Percentiles rank a stretch among this genome's conserved stretches.
These are phyloP conservation scores for Morpho helenor DNA, from an alignment of 2,888 invertebrate genomes.

Conservation along the genomic window DNA sequence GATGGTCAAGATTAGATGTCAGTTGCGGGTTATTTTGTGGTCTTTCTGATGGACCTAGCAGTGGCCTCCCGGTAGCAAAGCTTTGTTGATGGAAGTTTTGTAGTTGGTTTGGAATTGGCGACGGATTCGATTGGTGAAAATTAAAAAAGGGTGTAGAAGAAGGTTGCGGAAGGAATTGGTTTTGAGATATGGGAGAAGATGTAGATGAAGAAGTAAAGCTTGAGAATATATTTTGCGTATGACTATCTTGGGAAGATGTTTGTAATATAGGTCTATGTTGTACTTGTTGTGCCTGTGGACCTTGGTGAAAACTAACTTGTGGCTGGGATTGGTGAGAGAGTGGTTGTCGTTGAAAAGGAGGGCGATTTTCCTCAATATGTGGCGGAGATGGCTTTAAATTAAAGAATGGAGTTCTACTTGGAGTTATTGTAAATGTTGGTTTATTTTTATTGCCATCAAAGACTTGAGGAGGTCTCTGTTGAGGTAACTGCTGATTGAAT, in stretches of 20 bases:
- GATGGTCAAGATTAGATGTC: slow-evolving; percentile 51
- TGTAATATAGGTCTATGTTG: slow-evolving; percentile 48
- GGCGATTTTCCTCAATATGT: slow-evolving; percentile 60
- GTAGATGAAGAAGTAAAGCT: slow-evolving; percentile 47
- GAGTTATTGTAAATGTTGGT: slow-evolving; percentile 50
- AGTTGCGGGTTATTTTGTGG: slow-evolving; percentile 49
- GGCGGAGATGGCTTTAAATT: slow-evolving; percentile 71
- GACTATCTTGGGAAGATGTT: slow-evolving; percentile 38
- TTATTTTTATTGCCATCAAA: slow-evolving; percentile 62
- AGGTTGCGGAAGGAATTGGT: slow-evolving; percentile 64
- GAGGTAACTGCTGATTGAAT: slow-evolving; percentile 71
- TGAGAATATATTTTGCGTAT: slow-evolving; percentile 49
- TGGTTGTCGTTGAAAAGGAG: slow-evolving; percentile 53
- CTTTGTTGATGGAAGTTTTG: slow-evolving; percentile 52
- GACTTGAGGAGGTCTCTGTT: slow-evolving; percentile 59
- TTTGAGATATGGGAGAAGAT: slow-evolving; percentile 41
- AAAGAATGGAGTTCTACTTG: slow-evolving; percentile 62
- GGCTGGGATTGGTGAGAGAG: slow-evolving; percentile 54
- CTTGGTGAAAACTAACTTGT: slow-evolving; percentile 70
- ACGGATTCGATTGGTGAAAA: slow-evolving; percentile 57
- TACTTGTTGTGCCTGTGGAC: slow-evolving; percentile 39
- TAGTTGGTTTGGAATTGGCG: slow-evolving; percentile 43
- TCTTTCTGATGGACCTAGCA: slow-evolving; percentile 54
- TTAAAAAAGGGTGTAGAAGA: slow-evolving; percentile 60
- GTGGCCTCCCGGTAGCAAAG: slow-evolving; percentile 44